phyloP scores from a whole-genome alignment of 2,797 vertebrate genomes.

The Valencia hispanica region DNA sequence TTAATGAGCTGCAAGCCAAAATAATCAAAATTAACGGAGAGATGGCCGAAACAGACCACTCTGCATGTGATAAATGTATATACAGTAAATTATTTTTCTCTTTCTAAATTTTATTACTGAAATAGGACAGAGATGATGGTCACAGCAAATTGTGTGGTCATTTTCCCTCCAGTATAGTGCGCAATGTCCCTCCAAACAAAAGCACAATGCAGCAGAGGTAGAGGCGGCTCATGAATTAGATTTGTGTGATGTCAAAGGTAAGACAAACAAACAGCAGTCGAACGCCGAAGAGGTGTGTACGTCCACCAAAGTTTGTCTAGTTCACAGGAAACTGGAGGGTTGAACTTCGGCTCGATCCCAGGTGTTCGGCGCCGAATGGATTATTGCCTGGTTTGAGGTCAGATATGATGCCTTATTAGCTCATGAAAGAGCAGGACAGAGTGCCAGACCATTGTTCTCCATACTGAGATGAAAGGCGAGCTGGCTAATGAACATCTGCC shows the following conservation, averaged over 20 bases:
- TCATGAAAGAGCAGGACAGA: conserved; percentile 76
- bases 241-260: conserved; percentile 5
- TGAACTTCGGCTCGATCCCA: conserved; percentile 53
- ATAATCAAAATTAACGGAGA: too few species aligned
- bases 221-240: conserved; percentile 10
- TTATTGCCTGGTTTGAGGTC: conserved; percentile 74
- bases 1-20: too few species aligned
- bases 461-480: conserved; percentile 83
- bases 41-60: too few species aligned
- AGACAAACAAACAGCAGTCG: conserved; percentile 33
- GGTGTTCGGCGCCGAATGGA: conserved; percentile 66
- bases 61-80: too few species aligned
- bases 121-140: not conserved
- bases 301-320: conserved; percentile 54
- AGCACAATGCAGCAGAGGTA: conserved; percentile 7
- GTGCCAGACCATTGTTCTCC: conserved; percentile 85
- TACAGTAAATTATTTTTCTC: not conserved
- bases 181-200: not conserved
- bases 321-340: conserved; percentile 57
- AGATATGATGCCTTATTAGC: conserved; percentile 78
- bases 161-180: not conserved
- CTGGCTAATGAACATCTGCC: conserved; percentile 86
- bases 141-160: not conserved
- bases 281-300: conserved; percentile 29
- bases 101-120: not conserved